phyloP scores from a whole-genome alignment of 2,797 vertebrate genomes.

The Danio aesculapii region DNA sequence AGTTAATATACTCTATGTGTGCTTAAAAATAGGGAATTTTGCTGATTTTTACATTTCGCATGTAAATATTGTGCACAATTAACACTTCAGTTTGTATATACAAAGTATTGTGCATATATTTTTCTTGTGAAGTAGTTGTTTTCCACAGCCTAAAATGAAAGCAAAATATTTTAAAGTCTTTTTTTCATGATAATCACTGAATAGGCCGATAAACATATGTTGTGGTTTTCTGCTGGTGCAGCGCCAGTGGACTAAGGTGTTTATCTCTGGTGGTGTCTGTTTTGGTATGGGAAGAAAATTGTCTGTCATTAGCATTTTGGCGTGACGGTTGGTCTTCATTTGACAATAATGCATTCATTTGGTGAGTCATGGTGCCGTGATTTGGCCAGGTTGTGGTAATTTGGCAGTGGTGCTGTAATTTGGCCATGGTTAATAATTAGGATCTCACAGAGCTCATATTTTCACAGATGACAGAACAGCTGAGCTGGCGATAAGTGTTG shows the following conservation, averaged over 20 bases:
- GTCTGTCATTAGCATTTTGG: slow-evolving; percentile 46
- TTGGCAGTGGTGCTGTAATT: slow-evolving; percentile 40
- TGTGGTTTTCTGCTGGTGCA: neutral
- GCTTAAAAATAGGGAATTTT: neutral
- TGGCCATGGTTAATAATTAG: slow-evolving; percentile 64
- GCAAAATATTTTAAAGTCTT: neutral
- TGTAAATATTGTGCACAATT: slow-evolving; percentile 1
- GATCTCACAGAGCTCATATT: slow-evolving; percentile 65
- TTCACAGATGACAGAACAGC: slow-evolving; percentile 62
- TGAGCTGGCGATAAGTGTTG: slow-evolving; percentile 53
- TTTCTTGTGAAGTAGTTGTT: neutral
- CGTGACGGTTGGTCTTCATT: neutral
- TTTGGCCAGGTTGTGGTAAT: slow-evolving; percentile 35
- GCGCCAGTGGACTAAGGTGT: slow-evolving; percentile 18
- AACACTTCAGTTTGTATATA: neutral
- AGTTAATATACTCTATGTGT: neutral
- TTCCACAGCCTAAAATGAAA: neutral
- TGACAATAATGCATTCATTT: slow-evolving; percentile 45
- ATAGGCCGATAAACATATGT: too few species aligned
- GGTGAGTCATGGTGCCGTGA: neutral
- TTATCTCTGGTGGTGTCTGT: slow-evolving; percentile 5
- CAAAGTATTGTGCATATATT: neutral
- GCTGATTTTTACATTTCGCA: neutral
- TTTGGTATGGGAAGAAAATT: slow-evolving; percentile 10
- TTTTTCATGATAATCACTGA: neutral